These are phyloP conservation scores for Escarpia spicata DNA, from an alignment of 2,888 invertebrate species.

Conservation along the genomic window DNA sequence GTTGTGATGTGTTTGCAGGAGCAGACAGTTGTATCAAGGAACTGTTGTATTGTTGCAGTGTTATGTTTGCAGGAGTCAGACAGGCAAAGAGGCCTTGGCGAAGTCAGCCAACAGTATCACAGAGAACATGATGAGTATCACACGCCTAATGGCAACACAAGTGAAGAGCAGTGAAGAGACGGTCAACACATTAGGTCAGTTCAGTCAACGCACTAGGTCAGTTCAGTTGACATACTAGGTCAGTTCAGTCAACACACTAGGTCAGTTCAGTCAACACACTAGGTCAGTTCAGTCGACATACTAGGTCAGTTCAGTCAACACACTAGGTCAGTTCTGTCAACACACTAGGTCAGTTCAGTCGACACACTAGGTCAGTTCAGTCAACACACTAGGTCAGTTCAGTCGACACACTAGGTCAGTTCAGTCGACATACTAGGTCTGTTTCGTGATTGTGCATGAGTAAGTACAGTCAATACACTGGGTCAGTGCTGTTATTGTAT, in stretches of 20 bases:
- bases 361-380: constrained; percentile 73
- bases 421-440: constrained; percentile 67
- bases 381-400: background rate
- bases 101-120: constrained; percentile 83
- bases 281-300: too few species aligned
- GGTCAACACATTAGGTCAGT: constrained; percentile 74
- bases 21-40: too few species aligned
- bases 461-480: background rate
- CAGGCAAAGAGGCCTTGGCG: constrained; percentile 67
- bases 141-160: constrained; percentile 86
- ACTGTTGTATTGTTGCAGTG: background rate
- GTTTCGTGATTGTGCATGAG: background rate
- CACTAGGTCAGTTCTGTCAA: background rate
- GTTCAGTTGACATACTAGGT: constrained; percentile 73
- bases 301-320: constrained; percentile 64
- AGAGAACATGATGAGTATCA: constrained; percentile 84
- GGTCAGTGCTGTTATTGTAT: background rate
- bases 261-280: too few species aligned
- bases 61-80: constrained; percentile 27
- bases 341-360: constrained; percentile 67
- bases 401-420: background rate
- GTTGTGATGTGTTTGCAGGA: constrained; percentile 19
- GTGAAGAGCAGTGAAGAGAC: constrained; percentile 88
- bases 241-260: too few species aligned
- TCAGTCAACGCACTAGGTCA: background rate